Evolutionary conservation across 2,888 invertebrate genomes (phyloP).

Genomic region (Cetonia aurata): DNA sequence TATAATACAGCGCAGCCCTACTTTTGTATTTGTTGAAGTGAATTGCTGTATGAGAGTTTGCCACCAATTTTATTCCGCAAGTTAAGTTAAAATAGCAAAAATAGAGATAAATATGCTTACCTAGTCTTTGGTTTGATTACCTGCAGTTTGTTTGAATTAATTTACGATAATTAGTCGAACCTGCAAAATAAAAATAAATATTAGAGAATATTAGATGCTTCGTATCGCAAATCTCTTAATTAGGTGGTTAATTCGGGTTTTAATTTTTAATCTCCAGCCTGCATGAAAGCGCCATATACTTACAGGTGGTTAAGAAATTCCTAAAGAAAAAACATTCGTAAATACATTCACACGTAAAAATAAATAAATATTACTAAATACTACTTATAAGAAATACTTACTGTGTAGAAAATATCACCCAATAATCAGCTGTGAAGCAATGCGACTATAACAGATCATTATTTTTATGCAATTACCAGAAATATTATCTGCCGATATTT

Average conservation of each 20-base stretch:
- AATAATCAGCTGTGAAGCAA: no score
- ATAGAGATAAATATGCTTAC: constrained; percentile 3
- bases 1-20: no score
- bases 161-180: constrained; percentile 19
- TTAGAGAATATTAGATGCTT: constrained; percentile 6
- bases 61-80: no score
- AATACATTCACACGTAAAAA: constrained; percentile 12
- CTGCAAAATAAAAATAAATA: constrained; percentile 28
- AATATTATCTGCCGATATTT: no score
- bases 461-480: no score
- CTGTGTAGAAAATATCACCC: neutral
- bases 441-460: no score
- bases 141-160: constrained; percentile 9
- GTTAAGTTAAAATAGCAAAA: neutral
- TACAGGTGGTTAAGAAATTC: no score
- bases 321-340: neutral
- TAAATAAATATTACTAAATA: neutral
- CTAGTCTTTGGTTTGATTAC: constrained; percentile 1
- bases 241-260: no score
- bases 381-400: constrained; percentile 10
- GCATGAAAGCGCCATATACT: no score
- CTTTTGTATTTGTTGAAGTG: no score
- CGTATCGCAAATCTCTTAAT: neutral
- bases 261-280: no score
- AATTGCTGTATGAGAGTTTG: no score